These are phyloP conservation scores for Coptotermes formosanus DNA, from an alignment of 1,140 invertebrate species.

Conservation along the genomic window DNA sequence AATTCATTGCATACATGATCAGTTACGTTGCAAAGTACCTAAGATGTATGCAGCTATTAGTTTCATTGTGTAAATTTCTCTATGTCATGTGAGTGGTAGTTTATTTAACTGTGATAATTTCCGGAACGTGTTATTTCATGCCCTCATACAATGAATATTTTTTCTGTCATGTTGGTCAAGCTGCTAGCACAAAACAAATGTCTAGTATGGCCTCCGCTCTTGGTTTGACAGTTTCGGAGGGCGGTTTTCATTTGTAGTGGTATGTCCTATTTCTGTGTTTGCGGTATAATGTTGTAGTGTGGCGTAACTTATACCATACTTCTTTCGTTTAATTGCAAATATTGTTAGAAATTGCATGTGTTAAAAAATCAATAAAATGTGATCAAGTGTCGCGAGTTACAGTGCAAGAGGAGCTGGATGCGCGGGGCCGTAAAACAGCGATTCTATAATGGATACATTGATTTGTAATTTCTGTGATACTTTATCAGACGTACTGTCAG, in stretches of 20 bases:
- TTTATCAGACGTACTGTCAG: background rate
- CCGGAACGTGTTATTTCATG: no score
- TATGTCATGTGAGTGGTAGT: no score
- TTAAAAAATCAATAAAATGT: slow-evolving; percentile 18
- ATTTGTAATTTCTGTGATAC: slow-evolving; percentile 3
- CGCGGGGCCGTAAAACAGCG: background rate
- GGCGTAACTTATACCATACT: background rate
- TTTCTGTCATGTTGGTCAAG: background rate
- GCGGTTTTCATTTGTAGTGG: background rate
- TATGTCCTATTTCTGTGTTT: background rate
- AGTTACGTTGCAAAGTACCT: no score
- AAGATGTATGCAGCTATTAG: no score
- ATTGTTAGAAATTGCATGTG: background rate
- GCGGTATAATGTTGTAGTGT: background rate
- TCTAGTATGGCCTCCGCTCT: slow-evolving; percentile 9
- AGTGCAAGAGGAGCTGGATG: background rate
- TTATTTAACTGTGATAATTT: no score
- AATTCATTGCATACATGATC: no score
- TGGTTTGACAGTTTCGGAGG: slow-evolving; percentile 25
- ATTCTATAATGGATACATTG: slow-evolving; percentile 11
- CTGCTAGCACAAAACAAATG: background rate
- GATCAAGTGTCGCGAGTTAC: background rate
- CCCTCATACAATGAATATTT: no score
- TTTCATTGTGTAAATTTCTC: no score
- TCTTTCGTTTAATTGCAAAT: background rate